Evolutionary conservation across 2,797 vertebrate genomes (phyloP).

Genomic region (Acridotheres tristis): DNA sequence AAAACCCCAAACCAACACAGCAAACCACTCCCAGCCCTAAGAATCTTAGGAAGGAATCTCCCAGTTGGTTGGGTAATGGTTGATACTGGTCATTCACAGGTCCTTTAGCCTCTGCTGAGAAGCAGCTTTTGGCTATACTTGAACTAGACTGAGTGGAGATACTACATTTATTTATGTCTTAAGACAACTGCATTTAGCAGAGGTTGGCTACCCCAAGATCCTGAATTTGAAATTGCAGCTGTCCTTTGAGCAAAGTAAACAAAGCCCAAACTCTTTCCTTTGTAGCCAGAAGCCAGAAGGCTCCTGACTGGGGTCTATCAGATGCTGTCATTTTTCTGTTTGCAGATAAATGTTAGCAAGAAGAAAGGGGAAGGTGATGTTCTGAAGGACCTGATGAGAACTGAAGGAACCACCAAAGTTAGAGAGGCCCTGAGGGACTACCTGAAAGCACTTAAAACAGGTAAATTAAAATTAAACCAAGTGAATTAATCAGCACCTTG

Average conservation of each 20-base stretch:
- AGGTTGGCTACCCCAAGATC: neutral
- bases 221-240: neutral
- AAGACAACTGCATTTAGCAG: neutral
- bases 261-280: neutral
- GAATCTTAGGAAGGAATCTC: neutral
- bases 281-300: neutral
- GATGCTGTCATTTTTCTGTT: constrained; percentile 26
- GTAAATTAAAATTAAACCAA: constrained; percentile 20
- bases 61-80: neutral
- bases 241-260: neutral
- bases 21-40: neutral
- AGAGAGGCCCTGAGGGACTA: constrained; percentile 74
- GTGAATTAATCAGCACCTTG: neutral
- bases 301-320: neutral
- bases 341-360: constrained; percentile 73
- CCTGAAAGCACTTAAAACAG: constrained; percentile 75
- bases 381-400: constrained; percentile 75
- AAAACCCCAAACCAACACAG: neutral
- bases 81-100: neutral
- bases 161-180: neutral
- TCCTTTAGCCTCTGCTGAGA: neutral
- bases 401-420: constrained; percentile 66
- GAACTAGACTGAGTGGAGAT: neutral
- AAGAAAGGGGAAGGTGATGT: constrained; percentile 73
- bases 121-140: neutral